Base-by-base conservation (phyloP, 1,140 invertebrate genomes). In the Callitettix versicolor region DNA sequence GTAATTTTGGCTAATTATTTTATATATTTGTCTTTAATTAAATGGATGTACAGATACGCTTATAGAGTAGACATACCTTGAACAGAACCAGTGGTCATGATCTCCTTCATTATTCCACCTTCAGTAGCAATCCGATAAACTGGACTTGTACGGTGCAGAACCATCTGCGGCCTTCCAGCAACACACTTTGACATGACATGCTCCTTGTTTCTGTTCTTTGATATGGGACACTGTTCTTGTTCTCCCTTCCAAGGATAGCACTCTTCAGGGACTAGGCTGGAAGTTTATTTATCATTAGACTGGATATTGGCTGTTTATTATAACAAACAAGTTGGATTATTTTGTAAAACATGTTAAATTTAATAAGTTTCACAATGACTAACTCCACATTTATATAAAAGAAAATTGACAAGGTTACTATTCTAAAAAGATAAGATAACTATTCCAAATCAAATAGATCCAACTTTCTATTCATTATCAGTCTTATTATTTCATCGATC, bases 61-160 rank as follows among this genome's bases (percentile, higher is more conserved):
- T 33, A 15, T 6, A 18, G 48, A 50, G 33, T 14, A 26, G 30
- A 55, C 44, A 65, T 74, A 91, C 88, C 88, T 82, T 95, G 93
- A 0, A 95, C 90, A n/a, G 93, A 92, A 55, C 94, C 94, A 42
- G 90, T 93, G 18, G 79, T 81, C 66, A 84, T 75, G 43, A 96
- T 94, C 67, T 96, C 92, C 58, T 85, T 79, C 88, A 91, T 93
- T 56, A 97, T 95, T 65, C 92, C 90, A 11, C 79, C 77, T 64
- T 86, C 82, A 43, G 79, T 79, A 30, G 77, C 77, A 14, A 95
- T 71, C 57, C 83, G 78, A 72, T 94, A 92, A 7, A 89, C 85
- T 0, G 92, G 91, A 0, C 87, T 88, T 6, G 87, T 84, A 60
- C 84, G 82, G 68, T 90, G 91, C 11, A 80, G 69, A 36, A 73